Evolutionary conservation across 1,140 invertebrate genomes (phyloP).

Genomic region (Triops cancriformis): DNA sequence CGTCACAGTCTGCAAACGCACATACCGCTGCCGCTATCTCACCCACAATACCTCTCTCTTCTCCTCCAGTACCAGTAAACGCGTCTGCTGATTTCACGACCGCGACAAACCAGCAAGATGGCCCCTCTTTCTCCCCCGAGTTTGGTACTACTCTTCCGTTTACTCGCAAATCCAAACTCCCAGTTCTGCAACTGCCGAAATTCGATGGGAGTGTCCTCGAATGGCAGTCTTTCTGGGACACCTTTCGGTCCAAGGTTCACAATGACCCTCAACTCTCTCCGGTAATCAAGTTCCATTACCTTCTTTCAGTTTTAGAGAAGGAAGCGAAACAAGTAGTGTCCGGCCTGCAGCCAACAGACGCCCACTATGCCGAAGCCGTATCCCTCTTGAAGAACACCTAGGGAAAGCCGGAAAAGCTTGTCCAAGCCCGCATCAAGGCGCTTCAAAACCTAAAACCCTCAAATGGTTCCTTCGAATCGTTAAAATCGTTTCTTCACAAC

Average conservation of each 20-base stretch:
- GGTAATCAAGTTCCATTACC: not conserved
- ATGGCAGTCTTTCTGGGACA: not conserved
- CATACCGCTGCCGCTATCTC: not conserved
- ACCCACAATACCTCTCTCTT: not conserved
- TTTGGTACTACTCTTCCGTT: not conserved
- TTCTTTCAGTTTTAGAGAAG: not conserved
- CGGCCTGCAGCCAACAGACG: not conserved
- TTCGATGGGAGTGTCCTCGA: not conserved
- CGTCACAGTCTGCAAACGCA: not conserved
- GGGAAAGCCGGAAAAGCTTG: not conserved
- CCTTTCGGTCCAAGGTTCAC: not conserved
- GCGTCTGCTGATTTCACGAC: not conserved
- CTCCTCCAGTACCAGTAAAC: not conserved
- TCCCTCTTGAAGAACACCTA: not conserved
- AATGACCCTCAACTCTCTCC: not conserved
- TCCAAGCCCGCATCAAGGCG: not conserved
- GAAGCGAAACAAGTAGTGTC: not conserved
- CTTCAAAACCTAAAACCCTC: not conserved
- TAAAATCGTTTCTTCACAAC: not conserved
- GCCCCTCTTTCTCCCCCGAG: not conserved
- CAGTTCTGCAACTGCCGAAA: not conserved
- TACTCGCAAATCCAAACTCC: not conserved
- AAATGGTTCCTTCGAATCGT: not conserved
- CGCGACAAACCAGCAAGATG: not conserved
- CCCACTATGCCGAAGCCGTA: not conserved